Evolutionary conservation across 2,113 vertebrate genomes (phyloP), one percentile per base, ranked within the genome.

Genomic region (Anseranas semipalmata): DNA sequence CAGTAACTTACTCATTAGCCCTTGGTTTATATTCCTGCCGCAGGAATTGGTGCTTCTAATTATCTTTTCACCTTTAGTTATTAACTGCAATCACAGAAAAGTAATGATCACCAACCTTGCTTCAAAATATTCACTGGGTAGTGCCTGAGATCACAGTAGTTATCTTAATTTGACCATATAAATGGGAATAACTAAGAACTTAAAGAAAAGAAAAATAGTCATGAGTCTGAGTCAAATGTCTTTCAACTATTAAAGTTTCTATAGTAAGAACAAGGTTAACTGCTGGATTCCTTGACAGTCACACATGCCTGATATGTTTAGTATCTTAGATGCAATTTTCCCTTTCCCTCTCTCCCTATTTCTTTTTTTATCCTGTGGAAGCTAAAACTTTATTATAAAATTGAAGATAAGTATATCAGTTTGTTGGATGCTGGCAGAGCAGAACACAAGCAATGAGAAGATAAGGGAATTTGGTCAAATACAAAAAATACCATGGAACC

Each of bases 401-500:
- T 95, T 94, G 96, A 87, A 97, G 98, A 98, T 98, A 98, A 98
- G 96, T 98, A 85, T 98, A 98, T 98, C 98, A 97, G 86, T 94
- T 85, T 92, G 89, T 96, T 95, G 97, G 92, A 97, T 97, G 88
- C 97, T 97, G 96, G 97, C 96, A 92, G 85, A 93, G 92, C 97
- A 97, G 96, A 97, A 98, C 96, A 97, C 95, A 97, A 96, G 98
- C 94, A 97, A 97, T 89, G 93, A 96, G 95, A 96, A 98, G 98
- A 98, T 98, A 98, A 98, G 97, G 96, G 98, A 98, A 97, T 97
- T 98, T 98, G 98, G 98, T 97, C 96, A 97, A 98, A 98, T 97
- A 98, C 94, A 97, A 97, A 97, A 97, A 97, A 94, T 94, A 87
- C 96, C 90, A 93, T 96, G 97, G 97, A 98, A 98, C 95, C 97